Base-by-base conservation (phyloP, 2,113 vertebrate species). In the Oreochromis niloticus region DNA sequence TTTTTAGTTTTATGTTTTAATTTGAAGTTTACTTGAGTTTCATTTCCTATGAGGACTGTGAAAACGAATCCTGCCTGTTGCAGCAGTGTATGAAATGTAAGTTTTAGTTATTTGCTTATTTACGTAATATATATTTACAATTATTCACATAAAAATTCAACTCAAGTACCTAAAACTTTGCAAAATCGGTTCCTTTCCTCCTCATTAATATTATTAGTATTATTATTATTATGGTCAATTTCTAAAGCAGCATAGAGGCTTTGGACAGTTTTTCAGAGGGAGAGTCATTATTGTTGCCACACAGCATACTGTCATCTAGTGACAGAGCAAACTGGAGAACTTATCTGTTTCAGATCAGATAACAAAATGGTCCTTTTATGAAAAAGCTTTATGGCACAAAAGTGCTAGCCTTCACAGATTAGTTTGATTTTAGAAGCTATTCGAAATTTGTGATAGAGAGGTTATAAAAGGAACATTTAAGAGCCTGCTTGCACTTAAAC, bases 61-160 rank as follows among this genome's bases (percentile, higher is more conserved):
- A 46, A 46, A 46, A 71, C 66, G 9, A 73, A 73, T 46, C 22
- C 39, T 46, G 1, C 16, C 22, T 46, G 22, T n/a, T 27, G 14
- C 41, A 46, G 68, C 41, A 52, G 16, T 52, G 7, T 4, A 16
- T 16, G 5, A 24, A 27, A 46, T 43, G 4, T 46, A 46, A 1
- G 13, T 73, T 43, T 43, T 16, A 17, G 59, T 36, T 63, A 63
- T 63, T 61, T 32, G 19, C 6, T 9, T 79, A 83, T 91, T 88
- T 91, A 85, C 61, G 71, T 91, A 83, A 87, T 82, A 43, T 82
- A 43, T 87, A 85, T 90, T 91, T 83, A 83, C 56, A 83, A 80
- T 61, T 13, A 88, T 80, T 84, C 30, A 73, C 36, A 55, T 86
- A 22, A 71, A 80, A 93, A 87, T 16, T 87, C 50, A 56, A 68